These are phyloP conservation scores for Hyperoplus lanceolatus DNA, from an alignment of 2,797 vertebrate species.

Conservation along the genomic window DNA sequence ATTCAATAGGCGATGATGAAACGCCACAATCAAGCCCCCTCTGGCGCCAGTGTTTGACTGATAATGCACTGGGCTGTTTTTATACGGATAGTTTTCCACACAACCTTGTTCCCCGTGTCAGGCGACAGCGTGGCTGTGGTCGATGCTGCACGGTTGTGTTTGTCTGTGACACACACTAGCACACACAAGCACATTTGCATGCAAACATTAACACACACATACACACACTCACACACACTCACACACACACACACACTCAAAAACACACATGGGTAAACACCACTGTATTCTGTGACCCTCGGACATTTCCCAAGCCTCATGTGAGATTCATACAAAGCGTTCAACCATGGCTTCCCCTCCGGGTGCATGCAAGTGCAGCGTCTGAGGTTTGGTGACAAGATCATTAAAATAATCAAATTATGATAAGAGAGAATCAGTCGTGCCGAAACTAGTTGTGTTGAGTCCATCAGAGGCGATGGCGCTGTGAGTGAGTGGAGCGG, in stretches of 20 bases:
- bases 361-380: slow-evolving; percentile 75
- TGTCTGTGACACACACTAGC: slow-evolving; percentile 55
- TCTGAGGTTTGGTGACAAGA: slow-evolving; percentile 83
- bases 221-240: slow-evolving; percentile 33
- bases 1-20: slow-evolving; percentile 85
- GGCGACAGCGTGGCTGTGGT: slow-evolving; percentile 48
- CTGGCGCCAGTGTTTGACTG: slow-evolving; percentile 76
- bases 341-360: slow-evolving; percentile 76
- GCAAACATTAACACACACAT: slow-evolving; percentile 45
- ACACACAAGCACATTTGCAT: slow-evolving; percentile 58
- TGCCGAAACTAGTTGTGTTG: slow-evolving; percentile 83
- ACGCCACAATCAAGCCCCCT: slow-evolving; percentile 81
- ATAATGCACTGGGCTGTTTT: slow-evolving; percentile 72
- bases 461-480: slow-evolving; percentile 78
- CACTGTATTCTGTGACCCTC: slow-evolving; percentile 74
- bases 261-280: slow-evolving; percentile 61
- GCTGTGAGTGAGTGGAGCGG: slow-evolving; percentile 67
- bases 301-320: slow-evolving; percentile 75
- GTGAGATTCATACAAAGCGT: slow-evolving; percentile 80
- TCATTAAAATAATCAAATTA: slow-evolving; percentile 92
- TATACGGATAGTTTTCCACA: slow-evolving; percentile 76
- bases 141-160: slow-evolving; percentile 59
- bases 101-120: slow-evolving; percentile 73
- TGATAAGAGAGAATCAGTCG: slow-evolving; percentile 83
- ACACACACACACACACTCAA: slow-evolving; percentile 41